Conservation (phyloP, 2,888 invertebrate genomes). For the Elaeidobius kamerunicus region DNA sequence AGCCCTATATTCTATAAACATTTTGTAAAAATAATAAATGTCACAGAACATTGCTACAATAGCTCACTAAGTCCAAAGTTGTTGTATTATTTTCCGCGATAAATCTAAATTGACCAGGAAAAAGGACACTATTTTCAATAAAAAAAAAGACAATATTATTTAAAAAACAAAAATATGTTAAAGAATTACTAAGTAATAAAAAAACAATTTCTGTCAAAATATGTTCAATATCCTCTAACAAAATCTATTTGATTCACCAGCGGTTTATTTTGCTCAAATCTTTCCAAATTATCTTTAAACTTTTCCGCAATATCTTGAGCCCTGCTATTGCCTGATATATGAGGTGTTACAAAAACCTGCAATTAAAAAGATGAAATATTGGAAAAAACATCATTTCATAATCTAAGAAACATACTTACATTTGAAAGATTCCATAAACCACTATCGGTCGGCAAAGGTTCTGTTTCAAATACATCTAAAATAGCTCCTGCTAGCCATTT, state of each 20-base stretch:
- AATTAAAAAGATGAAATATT: slow-evolving; percentile 14
- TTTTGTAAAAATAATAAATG: no score
- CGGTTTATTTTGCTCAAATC: slow-evolving; percentile 11
- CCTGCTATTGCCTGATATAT: slow-evolving; percentile 27
- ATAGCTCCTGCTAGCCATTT: slow-evolving; percentile 56
- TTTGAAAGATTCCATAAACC: slow-evolving; percentile 53
- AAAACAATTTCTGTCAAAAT: no score
- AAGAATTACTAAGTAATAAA: no score
- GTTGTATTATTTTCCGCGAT: no score
- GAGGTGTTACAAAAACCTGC: slow-evolving; percentile 35
- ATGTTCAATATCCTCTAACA: slow-evolving; percentile 21
- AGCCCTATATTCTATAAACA: no score
- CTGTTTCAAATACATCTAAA: slow-evolving; percentile 55
- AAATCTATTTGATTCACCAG: slow-evolving; percentile 22
- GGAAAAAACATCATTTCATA: not conserved
- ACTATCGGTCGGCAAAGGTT: slow-evolving; percentile 53
- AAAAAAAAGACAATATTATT: no score
- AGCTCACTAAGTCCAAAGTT: no score
- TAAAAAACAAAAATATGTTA: no score
- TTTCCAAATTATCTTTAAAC: slow-evolving; percentile 20
- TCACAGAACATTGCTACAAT: no score
- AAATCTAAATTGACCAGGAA: no score
- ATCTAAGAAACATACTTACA: slow-evolving; percentile 41
- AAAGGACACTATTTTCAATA: no score
- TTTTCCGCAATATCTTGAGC: slow-evolving; percentile 21